phyloP scores from a whole-genome alignment of 2,113 vertebrate species.

The Cephalopholis sonnerati region DNA sequence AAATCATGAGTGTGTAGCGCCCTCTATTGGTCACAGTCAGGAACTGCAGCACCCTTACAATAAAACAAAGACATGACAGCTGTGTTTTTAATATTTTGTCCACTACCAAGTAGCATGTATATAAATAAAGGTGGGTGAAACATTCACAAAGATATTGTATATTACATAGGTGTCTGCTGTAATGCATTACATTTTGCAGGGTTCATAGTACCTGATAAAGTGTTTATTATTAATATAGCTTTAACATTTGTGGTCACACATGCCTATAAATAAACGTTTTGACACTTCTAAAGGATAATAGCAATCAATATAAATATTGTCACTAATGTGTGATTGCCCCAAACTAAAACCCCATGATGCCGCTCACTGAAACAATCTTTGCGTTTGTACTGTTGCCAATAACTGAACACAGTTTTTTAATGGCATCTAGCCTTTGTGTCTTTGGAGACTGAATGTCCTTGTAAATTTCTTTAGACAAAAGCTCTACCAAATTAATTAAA shows the following conservation, averaged over 20 bases:
- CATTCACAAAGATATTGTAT: not conserved
- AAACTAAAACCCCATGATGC: not conserved
- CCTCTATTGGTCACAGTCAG: not conserved
- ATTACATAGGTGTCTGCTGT: not conserved
- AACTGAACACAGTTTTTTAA: not conserved
- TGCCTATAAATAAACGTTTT: not conserved
- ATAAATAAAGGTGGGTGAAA: not conserved
- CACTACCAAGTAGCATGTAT: not conserved
- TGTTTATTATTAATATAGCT: not conserved
- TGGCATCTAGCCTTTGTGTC: not conserved
- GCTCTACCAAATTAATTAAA: not conserved
- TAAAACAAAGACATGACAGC: no score
- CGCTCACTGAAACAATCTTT: not conserved
- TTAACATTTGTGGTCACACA: not conserved
- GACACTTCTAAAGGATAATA: not conserved
- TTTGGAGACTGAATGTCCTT: not conserved
- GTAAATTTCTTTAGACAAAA: not conserved
- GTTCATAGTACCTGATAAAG: not conserved
- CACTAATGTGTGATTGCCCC: no score
- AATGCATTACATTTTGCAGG: not conserved
- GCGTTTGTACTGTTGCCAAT: not conserved
- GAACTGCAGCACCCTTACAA: not conserved
- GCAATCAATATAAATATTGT: not conserved
- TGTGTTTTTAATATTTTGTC: no score
- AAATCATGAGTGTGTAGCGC: not conserved